phyloP scores from a whole-genome alignment of 2,797 vertebrate species.

The Arnoldichthys spilopterus region DNA sequence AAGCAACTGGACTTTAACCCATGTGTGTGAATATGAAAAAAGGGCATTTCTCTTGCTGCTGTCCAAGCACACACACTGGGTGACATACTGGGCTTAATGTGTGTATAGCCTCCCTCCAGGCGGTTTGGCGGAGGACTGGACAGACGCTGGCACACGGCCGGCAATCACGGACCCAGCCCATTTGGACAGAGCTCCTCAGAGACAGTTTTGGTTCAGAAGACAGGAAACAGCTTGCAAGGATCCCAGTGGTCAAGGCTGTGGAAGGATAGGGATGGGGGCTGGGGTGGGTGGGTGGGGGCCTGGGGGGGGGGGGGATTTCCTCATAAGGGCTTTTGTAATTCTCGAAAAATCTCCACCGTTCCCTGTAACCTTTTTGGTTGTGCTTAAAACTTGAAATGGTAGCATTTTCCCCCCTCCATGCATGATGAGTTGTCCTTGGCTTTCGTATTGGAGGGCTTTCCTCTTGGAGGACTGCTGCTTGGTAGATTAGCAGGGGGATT shows the following conservation, averaged over 20 bases:
- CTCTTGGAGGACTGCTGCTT: constrained; percentile 16
- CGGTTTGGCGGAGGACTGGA: constrained; percentile 30
- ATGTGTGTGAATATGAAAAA: constrained; percentile 8
- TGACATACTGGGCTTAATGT: constrained; percentile 24
- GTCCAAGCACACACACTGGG: constrained; percentile 13
- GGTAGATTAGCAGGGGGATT: constrained; percentile 13
- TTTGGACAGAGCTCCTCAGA: constrained; percentile 73
- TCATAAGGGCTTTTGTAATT: constrained; percentile 59
- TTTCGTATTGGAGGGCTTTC: constrained; percentile 10
- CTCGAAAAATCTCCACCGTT: constrained; percentile 35
- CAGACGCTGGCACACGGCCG: constrained; percentile 45
- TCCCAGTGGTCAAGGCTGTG: constrained; percentile 77
- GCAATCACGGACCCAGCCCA: constrained; percentile 57
- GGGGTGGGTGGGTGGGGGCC: constrained; percentile 22
- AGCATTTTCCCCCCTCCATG: background rate
- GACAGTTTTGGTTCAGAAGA: constrained; percentile 75
- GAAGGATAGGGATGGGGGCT: constrained; percentile 64
- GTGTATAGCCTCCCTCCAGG: constrained; percentile 24
- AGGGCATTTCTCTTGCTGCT: constrained; percentile 1
- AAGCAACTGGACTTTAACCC: constrained; percentile 3
- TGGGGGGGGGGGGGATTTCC: constrained; percentile 72
- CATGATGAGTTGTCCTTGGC: constrained; percentile 23
- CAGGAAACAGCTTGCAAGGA: constrained; percentile 86
- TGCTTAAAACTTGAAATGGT: constrained; percentile 21
- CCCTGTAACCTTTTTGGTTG: constrained; percentile 19